phyloP scores from a whole-genome alignment of 2,113 vertebrate species.

The Colaptes auratus region DNA sequence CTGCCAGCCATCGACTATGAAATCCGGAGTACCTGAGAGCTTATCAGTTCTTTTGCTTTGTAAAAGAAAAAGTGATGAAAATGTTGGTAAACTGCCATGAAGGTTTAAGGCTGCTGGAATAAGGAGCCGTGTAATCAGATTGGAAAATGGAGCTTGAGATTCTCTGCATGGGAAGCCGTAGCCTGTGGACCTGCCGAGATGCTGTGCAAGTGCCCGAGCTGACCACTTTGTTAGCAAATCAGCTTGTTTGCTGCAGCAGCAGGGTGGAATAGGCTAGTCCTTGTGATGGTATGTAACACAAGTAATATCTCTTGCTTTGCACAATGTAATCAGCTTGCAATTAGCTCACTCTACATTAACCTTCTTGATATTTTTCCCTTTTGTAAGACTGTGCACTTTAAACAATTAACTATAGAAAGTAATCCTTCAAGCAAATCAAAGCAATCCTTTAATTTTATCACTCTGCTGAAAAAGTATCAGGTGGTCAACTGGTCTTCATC shows the following conservation, averaged over 20 bases:
- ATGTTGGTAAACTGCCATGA: constrained; percentile 87
- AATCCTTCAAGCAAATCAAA: constrained; percentile 82
- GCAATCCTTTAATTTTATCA: constrained; percentile 84
- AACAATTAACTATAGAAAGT: constrained; percentile 78
- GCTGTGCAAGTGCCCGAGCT: constrained; percentile 78
- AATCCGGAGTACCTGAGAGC: constrained; percentile 89
- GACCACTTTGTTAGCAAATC: constrained; percentile 84
- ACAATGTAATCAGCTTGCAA: constrained; percentile 79
- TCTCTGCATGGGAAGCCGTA: constrained; percentile 78
- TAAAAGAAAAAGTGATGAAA: constrained; percentile 83
- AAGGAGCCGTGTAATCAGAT: constrained; percentile 84
- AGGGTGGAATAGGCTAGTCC: constrained; percentile 75
- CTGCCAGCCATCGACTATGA: constrained; percentile 88
- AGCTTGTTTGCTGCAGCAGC: constrained; percentile 77
- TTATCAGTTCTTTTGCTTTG: constrained; percentile 88
- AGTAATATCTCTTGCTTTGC: constrained; percentile 79
- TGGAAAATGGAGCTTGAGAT: constrained; percentile 82
- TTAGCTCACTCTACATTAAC: constrained; percentile 77
- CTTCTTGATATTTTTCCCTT: constrained; percentile 71
- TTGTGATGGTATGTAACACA: constrained; percentile 80
- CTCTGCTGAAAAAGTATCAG: constrained; percentile 83
- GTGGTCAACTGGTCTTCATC: constrained; percentile 80
- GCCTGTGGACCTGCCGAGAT: constrained; percentile 81
- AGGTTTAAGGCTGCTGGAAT: constrained; percentile 89
- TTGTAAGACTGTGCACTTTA: constrained; percentile 73